These are phyloP conservation scores for Ictalurus furcatus DNA, from an alignment of 2,113 vertebrate species.

Conservation along the genomic window DNA sequence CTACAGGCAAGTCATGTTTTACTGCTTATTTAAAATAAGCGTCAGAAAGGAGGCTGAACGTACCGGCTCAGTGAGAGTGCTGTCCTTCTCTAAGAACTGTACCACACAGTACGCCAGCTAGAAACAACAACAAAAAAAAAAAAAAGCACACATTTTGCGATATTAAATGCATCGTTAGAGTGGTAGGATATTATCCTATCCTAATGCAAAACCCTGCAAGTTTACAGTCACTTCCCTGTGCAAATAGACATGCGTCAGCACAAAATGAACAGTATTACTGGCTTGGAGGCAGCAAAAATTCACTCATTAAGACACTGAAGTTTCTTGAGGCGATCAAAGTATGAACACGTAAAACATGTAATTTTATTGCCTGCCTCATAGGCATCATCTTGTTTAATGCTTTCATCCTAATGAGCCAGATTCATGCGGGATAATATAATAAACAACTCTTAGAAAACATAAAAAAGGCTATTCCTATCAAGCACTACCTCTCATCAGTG, in stretches of 20 bases:
- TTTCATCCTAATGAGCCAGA: not conserved
- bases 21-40: not conserved
- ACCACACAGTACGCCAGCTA: constrained; percentile 88
- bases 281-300: not conserved
- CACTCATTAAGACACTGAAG: not conserved
- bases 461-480: not conserved
- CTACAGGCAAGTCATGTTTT: not conserved
- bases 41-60: constrained; percentile 66
- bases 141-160: constrained; percentile 17
- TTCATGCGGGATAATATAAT: not conserved
- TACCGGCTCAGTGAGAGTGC: constrained; percentile 87
- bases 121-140: not conserved
- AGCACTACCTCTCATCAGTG: not conserved
- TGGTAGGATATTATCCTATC: not conserved
- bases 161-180: not conserved
- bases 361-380: not conserved
- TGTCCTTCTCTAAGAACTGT: constrained; percentile 89
- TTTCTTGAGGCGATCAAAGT: not conserved
- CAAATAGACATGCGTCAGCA: not conserved
- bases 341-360: not conserved
- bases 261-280: not conserved
- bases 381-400: not conserved
- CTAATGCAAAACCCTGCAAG: not conserved
- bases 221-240: not conserved
- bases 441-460: not conserved